These are phyloP conservation scores for Ceratitis capitata DNA, from an alignment of 1,140 invertebrate genomes.

Conservation along the genomic window DNA sequence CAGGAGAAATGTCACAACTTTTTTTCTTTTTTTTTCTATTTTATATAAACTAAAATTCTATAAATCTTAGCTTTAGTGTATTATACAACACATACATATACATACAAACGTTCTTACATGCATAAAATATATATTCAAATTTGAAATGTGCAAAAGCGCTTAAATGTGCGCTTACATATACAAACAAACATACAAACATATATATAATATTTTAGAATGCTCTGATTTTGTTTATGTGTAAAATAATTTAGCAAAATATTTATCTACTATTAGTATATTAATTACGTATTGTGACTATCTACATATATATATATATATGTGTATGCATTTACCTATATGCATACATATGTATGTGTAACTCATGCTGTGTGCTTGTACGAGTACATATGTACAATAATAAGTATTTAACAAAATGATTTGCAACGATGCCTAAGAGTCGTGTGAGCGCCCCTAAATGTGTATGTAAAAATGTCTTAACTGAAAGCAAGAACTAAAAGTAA, in stretches of 20 bases:
- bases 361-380: background rate
- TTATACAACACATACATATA: background rate
- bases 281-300: background rate
- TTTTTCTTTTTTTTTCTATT: background rate
- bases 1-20: background rate
- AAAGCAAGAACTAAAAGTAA: constrained; percentile 4
- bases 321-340: background rate
- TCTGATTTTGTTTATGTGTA: background rate
- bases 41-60: background rate
- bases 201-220: background rate
- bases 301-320: background rate
- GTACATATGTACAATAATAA: background rate
- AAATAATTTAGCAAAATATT: constrained; percentile 5
- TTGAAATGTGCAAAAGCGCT: background rate
- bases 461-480: background rate
- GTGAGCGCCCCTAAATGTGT: constrained; percentile 12
- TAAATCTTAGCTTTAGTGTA: background rate
- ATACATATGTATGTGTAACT: background rate
- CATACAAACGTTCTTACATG: background rate
- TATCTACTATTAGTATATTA: background rate
- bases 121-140: background rate
- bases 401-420: background rate
- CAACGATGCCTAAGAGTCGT: constrained; percentile 15
- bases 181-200: background rate
- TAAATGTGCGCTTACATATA: background rate